A percentile compares a stretch with the other conserved stretches of the same genome.
Conservation (phyloP, 1,140 invertebrate species). For the Luehdorfia chinensis region DNA sequence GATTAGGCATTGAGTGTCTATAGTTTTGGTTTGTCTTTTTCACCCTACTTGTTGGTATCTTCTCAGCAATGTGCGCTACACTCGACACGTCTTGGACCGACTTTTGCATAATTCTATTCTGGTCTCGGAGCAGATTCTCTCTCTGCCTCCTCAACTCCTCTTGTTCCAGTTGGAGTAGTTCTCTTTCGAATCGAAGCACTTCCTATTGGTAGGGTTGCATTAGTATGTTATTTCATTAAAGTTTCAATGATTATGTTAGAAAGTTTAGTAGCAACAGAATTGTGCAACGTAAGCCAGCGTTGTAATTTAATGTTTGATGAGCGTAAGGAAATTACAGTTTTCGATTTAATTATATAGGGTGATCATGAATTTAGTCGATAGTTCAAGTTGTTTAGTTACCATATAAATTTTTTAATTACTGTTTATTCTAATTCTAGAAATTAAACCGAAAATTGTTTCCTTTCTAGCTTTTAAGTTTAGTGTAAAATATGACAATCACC, state of each 20-base stretch:
- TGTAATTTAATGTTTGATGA: slow-evolving; percentile 20
- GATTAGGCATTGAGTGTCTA: slow-evolving; percentile 84
- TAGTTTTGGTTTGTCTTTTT: slow-evolving; percentile 70
- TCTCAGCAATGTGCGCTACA: slow-evolving; percentile 44
- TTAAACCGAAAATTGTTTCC: no score
- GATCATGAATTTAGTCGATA: no score
- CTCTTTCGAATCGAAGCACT: slow-evolving; percentile 85
- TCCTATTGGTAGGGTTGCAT: slow-evolving; percentile 73
- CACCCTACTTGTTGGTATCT: slow-evolving; percentile 34
- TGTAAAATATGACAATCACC: slow-evolving; percentile 58
- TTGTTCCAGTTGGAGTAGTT: slow-evolving; percentile 85
- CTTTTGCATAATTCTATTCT: slow-evolving; percentile 79
- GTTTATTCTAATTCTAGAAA: no score
- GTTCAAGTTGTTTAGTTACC: no score
- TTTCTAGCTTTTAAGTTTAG: slow-evolving; percentile 25
- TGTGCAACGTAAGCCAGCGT: slow-evolving; percentile 19
- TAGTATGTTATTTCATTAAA: slow-evolving; percentile 15
- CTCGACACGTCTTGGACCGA: slow-evolving; percentile 80
- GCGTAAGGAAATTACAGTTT: background rate
- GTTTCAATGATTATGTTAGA: slow-evolving; percentile 19
- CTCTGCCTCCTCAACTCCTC: slow-evolving; percentile 86
- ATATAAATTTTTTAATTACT: no score
- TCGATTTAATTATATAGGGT: background rate
- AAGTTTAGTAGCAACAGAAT: slow-evolving; percentile 19
- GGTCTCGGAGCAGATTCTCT: slow-evolving; percentile 82